Percentiles rank a stretch among this genome's conserved stretches.
phyloP scores from a whole-genome alignment of 2,888 invertebrate genomes.

The Erebia palarica region DNA sequence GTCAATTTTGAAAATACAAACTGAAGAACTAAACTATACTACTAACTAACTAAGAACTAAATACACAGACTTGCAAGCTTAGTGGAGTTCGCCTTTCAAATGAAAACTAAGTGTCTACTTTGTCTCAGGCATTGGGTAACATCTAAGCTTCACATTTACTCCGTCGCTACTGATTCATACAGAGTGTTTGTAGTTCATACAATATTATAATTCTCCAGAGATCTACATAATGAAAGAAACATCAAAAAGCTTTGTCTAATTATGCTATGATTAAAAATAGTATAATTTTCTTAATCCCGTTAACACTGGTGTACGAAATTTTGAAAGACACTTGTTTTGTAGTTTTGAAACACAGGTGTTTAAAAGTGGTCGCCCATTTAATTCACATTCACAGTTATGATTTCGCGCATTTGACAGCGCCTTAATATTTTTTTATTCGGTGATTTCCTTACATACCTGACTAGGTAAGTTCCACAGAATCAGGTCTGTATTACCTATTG shows the following conservation, averaged over 20 bases:
- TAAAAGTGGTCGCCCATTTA: slow-evolving; percentile 6
- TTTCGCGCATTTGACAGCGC: no score
- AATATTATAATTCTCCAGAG: not conserved
- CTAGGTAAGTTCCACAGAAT: no score
- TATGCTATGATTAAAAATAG: slow-evolving; percentile 26
- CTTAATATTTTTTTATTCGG: no score
- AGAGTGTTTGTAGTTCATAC: not conserved
- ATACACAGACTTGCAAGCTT: not conserved
- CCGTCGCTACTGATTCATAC: not conserved
- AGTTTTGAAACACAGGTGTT: slow-evolving; percentile 55
- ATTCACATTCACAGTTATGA: not conserved
- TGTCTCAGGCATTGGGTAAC: not conserved
- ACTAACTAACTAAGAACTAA: no score
- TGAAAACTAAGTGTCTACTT: slow-evolving; percentile 11
- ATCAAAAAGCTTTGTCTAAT: slow-evolving; percentile 12
- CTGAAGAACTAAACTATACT: not conserved
- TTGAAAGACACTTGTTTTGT: slow-evolving; percentile 35
- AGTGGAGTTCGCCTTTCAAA: not conserved
- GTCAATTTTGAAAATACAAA: not conserved
- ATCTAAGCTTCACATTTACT: slow-evolving; percentile 1
- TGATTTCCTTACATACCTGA: no score
- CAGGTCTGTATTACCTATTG: no score
- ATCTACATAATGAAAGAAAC: slow-evolving; percentile 5
- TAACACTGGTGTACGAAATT: slow-evolving; percentile 38
- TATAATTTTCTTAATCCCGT: slow-evolving; percentile 12